phyloP scores from a whole-genome alignment of 1,140 invertebrate genomes.

The Papilio glaucus region DNA sequence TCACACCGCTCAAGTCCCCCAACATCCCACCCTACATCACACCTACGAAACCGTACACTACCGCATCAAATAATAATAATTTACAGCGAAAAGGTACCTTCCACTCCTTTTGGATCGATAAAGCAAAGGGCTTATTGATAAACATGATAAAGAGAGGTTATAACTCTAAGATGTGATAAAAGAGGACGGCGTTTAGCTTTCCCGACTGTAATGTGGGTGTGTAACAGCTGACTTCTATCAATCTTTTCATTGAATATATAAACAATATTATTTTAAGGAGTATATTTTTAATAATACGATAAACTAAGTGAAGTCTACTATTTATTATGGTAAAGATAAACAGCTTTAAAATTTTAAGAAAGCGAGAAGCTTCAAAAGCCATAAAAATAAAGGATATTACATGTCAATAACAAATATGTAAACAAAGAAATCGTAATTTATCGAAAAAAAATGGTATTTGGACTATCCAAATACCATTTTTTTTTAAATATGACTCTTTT shows the following conservation, averaged over 20 bases:
- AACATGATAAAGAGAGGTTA: slow-evolving; percentile 46
- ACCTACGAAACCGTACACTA: slow-evolving; percentile 63
- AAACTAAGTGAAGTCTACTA: too few species aligned
- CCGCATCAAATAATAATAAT: slow-evolving; percentile 76
- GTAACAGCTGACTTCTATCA: background rate
- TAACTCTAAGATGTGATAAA: slow-evolving; percentile 39
- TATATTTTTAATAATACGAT: too few species aligned
- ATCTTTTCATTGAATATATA: background rate
- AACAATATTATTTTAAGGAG: background rate
- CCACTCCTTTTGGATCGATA: slow-evolving; percentile 49
- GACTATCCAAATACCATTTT: too few species aligned
- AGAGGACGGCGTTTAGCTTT: slow-evolving; percentile 22
- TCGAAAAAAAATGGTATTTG: too few species aligned
- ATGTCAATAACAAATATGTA: too few species aligned
- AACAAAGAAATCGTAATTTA: too few species aligned
- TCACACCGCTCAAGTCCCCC: slow-evolving; percentile 39
- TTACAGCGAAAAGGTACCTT: slow-evolving; percentile 54
- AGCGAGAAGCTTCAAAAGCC: too few species aligned
- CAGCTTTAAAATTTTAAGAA: too few species aligned
- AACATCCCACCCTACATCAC: slow-evolving; percentile 46
- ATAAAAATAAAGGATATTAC: too few species aligned
- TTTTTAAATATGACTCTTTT: too few species aligned
- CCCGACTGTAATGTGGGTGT: background rate
- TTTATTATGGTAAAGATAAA: too few species aligned
- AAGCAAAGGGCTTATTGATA: slow-evolving; percentile 53